Conservation (phyloP, 53 echinoderm and acorn worm genomes). For the Crossaster papposus region DNA sequence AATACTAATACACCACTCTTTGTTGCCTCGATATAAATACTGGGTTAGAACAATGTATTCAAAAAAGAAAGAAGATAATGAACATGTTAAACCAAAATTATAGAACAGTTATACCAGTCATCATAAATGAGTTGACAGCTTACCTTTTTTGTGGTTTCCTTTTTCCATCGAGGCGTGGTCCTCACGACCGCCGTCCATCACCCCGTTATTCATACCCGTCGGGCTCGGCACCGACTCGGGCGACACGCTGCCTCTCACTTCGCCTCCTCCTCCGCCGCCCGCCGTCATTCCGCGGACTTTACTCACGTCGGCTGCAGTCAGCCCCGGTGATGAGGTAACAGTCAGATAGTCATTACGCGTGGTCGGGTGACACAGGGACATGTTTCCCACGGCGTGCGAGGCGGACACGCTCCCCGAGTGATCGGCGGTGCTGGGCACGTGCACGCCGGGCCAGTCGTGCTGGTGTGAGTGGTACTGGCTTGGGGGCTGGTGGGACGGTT, state of each 20-base stretch:
- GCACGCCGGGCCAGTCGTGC: slow-evolving; percentile 73
- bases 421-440: slow-evolving; percentile 69
- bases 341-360: slow-evolving; percentile 66
- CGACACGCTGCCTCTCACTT: slow-evolving; percentile 51
- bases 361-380: slow-evolving; percentile 68
- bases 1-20: too few relatives aligned
- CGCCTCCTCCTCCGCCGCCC: slow-evolving; percentile 4
- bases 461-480: slow-evolving; percentile 83
- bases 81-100: not conserved
- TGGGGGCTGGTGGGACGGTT: slow-evolving; percentile 78
- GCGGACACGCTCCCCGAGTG: slow-evolving; percentile 40
- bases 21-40: too few relatives aligned
- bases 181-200: slow-evolving; percentile 37
- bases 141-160: slow-evolving; percentile 52
- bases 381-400: slow-evolving; percentile 44
- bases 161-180: slow-evolving; percentile 35
- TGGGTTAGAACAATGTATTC: too few relatives aligned
- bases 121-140: not conserved
- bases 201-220: slow-evolving; percentile 36
- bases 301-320: slow-evolving; percentile 22
- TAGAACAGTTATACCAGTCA: not conserved
- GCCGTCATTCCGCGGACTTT: slow-evolving; percentile 36
- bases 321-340: slow-evolving; percentile 35
- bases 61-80: too few relatives aligned
- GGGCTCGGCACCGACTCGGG: slow-evolving; percentile 57